Percentiles rank a stretch among this genome's conserved stretches.
phyloP scores from a whole-genome alignment of 2,797 vertebrate species.

The Sebastolobus alascanus region DNA sequence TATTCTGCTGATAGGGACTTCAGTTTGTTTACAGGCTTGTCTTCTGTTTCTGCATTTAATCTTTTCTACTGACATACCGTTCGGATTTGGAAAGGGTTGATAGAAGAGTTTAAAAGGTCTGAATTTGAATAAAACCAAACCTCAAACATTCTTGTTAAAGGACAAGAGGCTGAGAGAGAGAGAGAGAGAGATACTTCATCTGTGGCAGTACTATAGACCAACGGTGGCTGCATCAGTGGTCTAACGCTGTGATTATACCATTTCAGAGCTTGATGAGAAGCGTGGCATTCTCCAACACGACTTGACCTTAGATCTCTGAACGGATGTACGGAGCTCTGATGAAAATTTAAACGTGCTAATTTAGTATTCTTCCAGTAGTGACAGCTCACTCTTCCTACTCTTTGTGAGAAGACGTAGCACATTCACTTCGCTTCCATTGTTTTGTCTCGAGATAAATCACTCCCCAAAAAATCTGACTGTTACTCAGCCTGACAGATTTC shows the following conservation, averaged over 20 bases:
- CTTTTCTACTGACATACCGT: background rate
- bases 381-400: slow-evolving; percentile 19
- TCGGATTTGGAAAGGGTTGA: background rate
- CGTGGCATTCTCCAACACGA: slow-evolving; percentile 73
- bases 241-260: slow-evolving; percentile 55
- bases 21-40: background rate
- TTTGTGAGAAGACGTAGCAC: slow-evolving; percentile 1
- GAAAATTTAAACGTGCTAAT: slow-evolving; percentile 68
- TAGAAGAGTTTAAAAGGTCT: background rate
- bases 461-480: background rate
- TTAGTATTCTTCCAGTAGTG: slow-evolving; percentile 44
- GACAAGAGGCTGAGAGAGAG: slow-evolving; percentile 2
- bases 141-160: slow-evolving; percentile 10
- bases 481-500: slow-evolving; percentile 23
- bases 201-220: slow-evolving; percentile 37
- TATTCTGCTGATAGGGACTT: background rate
- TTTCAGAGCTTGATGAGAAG: slow-evolving; percentile 73
- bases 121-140: slow-evolving; percentile 11
- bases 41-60: background rate
- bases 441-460: slow-evolving; percentile 20
- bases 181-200: slow-evolving; percentile 28
- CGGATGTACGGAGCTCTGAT: slow-evolving; percentile 54
- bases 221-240: slow-evolving; percentile 29
- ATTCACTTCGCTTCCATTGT: slow-evolving; percentile 5
- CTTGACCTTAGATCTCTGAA: slow-evolving; percentile 71